These are phyloP conservation scores for Egretta garzetta DNA, from an alignment of 2,113 vertebrate genomes.

Conservation along the genomic window DNA sequence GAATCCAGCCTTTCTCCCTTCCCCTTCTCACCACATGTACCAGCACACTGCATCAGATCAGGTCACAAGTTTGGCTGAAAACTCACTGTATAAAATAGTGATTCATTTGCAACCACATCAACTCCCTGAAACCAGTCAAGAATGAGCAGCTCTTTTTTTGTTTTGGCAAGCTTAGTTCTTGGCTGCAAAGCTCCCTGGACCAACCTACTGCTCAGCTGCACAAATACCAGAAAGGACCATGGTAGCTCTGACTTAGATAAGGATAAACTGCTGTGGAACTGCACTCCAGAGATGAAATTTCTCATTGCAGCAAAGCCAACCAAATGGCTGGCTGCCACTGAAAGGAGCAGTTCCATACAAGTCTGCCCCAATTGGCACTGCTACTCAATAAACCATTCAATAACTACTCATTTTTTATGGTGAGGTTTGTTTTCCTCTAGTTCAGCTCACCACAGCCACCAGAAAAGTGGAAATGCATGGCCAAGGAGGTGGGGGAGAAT, in stretches of 20 bases:
- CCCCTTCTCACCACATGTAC: not conserved
- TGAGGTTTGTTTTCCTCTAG: not conserved
- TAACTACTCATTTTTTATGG: not conserved
- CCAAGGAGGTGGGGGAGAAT: not conserved
- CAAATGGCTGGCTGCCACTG: not conserved
- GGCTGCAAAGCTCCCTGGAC: not conserved
- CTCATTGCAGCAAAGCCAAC: not conserved
- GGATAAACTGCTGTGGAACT: not conserved
- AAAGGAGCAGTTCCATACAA: not conserved
- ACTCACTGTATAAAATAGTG: not conserved
- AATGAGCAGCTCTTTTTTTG: not conserved
- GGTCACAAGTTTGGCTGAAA: not conserved
- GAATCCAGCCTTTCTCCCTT: not conserved
- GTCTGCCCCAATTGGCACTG: not conserved
- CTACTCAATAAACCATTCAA: not conserved
- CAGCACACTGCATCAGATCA: not conserved
- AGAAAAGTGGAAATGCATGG: not conserved
- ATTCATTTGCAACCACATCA: not conserved
- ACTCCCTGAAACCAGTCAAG: not conserved
- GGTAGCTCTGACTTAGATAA: not conserved
- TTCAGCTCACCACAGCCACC: not conserved
- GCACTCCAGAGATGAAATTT: not conserved
- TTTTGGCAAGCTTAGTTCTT: conserved; percentile 1
- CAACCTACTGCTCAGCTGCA: not conserved
- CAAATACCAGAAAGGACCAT: not conserved